Evolutionary conservation across 2,797 vertebrate species (phyloP).

Genomic region (Hyperoplus lanceolatus): DNA sequence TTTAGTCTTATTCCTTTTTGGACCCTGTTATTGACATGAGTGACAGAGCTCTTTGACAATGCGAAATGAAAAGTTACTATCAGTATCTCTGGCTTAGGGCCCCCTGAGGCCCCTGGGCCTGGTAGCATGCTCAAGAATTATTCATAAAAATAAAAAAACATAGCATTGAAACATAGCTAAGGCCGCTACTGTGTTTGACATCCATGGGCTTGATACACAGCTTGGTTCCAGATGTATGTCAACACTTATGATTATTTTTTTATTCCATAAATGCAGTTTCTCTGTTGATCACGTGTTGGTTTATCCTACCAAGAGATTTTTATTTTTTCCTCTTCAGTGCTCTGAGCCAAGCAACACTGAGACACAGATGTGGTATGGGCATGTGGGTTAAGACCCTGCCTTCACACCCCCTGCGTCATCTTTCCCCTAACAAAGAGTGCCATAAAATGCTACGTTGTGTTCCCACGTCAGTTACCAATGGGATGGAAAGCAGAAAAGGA

Average conservation of each 20-base stretch:
- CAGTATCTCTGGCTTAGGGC: no score
- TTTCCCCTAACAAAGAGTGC: slow-evolving; percentile 61
- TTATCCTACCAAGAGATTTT: background rate
- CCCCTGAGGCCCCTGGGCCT: no score
- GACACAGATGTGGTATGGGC: background rate
- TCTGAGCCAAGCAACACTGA: background rate
- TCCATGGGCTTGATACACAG: background rate
- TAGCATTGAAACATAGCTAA: no score
- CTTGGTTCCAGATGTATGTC: slow-evolving; percentile 3
- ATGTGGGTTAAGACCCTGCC: slow-evolving; percentile 36
- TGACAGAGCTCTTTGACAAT: no score
- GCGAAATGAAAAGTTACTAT: no score
- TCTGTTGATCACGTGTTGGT: background rate
- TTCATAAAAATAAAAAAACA: no score
- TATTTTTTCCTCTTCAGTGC: background rate
- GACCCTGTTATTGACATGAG: no score
- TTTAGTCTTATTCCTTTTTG: no score
- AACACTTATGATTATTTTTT: background rate
- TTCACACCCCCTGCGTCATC: slow-evolving; percentile 31
- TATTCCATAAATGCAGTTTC: slow-evolving; percentile 5
- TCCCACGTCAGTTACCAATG: slow-evolving; percentile 60
- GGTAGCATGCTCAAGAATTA: no score
- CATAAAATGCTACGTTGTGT: slow-evolving; percentile 69
- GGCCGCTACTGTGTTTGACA: no score
- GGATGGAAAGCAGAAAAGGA: slow-evolving; percentile 44